A percentile compares a stretch with the other conserved stretches of the same genome.
Evolutionary conservation across 2,113 vertebrate species (phyloP).

Genomic region (Daubentonia madagascariensis): DNA sequence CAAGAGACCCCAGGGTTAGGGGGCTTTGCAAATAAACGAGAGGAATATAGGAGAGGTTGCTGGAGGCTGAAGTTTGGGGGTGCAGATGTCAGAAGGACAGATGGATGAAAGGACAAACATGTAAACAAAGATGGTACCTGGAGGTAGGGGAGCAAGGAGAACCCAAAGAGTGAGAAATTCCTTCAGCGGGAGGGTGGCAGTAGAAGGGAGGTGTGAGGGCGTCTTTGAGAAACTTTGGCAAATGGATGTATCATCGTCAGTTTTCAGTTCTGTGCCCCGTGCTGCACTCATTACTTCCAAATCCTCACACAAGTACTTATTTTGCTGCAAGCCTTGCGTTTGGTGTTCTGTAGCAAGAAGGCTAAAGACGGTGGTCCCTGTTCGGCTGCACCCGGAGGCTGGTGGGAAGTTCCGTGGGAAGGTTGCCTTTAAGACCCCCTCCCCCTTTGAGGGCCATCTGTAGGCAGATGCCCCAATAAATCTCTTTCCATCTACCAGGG

Average conservation of each 20-base stretch:
- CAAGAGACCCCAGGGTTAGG: not conserved
- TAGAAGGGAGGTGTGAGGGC: not conserved
- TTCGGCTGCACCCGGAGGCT: too few species aligned
- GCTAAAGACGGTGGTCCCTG: not conserved
- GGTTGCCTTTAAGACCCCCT: too few species aligned
- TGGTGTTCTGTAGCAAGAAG: not conserved
- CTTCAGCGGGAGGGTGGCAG: not conserved
- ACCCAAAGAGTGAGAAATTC: not conserved
- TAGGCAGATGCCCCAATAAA: too few species aligned
- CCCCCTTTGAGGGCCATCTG: too few species aligned
- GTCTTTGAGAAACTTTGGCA: not conserved
- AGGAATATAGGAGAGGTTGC: not conserved
- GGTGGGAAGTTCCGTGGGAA: too few species aligned
- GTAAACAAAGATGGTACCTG: not conserved
- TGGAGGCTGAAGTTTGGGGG: not conserved
- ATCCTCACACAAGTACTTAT: not conserved
- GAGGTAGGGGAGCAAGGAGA: not conserved
- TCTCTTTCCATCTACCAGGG: too few species aligned
- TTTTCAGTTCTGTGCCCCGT: not conserved
- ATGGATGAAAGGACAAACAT: not conserved
- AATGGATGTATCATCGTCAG: too few species aligned
- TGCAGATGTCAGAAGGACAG: not conserved
- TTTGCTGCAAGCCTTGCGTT: not conserved
- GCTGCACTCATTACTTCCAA: not conserved
- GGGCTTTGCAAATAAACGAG: not conserved